Base-by-base conservation (phyloP, 1,140 invertebrate species). In the Hyposmocoma kahamanoa region DNA sequence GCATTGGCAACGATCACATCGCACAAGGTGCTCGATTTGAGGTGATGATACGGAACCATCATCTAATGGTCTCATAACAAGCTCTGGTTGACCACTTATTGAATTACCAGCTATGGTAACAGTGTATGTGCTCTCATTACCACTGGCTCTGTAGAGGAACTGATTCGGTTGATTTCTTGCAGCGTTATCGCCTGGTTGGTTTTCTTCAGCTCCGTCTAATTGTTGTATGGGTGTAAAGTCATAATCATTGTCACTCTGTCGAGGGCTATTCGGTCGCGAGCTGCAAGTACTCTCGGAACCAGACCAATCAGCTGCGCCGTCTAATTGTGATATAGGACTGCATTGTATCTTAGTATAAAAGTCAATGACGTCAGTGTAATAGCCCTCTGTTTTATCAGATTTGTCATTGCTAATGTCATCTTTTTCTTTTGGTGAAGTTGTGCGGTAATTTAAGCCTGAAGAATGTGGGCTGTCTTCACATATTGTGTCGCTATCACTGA, bases 1-100 rank as follows among this genome's bases (percentile, higher is more conserved):
- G 62, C 95, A 92, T 62, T 95, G 93, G 73, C 96, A 98, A 44
- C 92, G 90, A 54, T 92, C 90, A 81, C 96, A 97, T 61, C 93
- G 95, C 0, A 97, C 95, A 13, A 95, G 93, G 54, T 90, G 91
- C 58, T 93, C 92, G 28, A 73, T 78, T 43, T 81, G 83, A 30
- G 74, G 78, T 28, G 72, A 55, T 43, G 59, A 64, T 18, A 63
- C 62, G 13, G 78, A 67, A 46, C 54, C 69, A 39, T 87, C 76
- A 59, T 87, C 78, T 30, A 82, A 61, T n/a, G 78, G 71, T 34
- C 79, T 86, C 88, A 82, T 87, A 56, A 71, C 81, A 59, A 85
- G 69, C 74, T 86, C 80, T 21, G 78, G 72, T 48, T 79, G 75
- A 3, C 79, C 76, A 54, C 69, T 86, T 26, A 84, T 70, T 6